Evolutionary conservation across 2,888 invertebrate genomes (phyloP).

Genomic region (Sarcophaga subvicina): DNA sequence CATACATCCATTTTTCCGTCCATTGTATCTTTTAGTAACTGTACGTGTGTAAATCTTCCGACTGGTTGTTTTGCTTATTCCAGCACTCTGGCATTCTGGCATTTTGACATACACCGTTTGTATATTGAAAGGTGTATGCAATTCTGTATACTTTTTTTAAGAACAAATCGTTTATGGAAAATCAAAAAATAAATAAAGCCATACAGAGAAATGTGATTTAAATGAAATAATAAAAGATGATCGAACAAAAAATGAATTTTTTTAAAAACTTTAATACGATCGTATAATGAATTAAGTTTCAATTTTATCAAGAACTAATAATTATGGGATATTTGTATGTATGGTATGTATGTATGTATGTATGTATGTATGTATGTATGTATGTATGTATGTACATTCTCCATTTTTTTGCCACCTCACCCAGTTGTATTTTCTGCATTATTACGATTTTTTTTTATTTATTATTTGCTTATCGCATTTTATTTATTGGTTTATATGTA

Average conservation of each 20-base stretch:
- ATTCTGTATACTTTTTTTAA: conserved; percentile 11
- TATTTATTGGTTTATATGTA: conserved; percentile 51
- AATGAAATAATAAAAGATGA: neutral
- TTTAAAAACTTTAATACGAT: conserved; percentile 3
- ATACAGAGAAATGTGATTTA: conserved; percentile 19
- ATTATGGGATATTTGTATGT: too few species aligned
- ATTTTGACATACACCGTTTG: conserved; percentile 62
- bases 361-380: too few species aligned
- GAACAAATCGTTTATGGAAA: conserved; percentile 14
- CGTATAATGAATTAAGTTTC: too few species aligned
- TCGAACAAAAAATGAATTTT: neutral
- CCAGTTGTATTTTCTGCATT: neutral
- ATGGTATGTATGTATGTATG: too few species aligned
- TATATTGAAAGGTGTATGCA: conserved; percentile 35
- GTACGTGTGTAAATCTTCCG: conserved; percentile 26
- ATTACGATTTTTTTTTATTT: neutral
- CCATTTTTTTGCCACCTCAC: neutral
- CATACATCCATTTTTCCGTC: conserved; percentile 13
- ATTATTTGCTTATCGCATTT: conserved; percentile 47
- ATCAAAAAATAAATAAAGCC: neutral
- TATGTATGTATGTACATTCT: neutral
- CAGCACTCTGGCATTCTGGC: conserved; percentile 62
- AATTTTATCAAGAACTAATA: too few species aligned
- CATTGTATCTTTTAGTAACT: neutral
- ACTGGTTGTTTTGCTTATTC: conserved; percentile 39